Evolutionary conservation across 2,797 vertebrate genomes (phyloP), one percentile per base, ranked within the genome.

Genomic region (Gymnoscopelus microlampas): DNA sequence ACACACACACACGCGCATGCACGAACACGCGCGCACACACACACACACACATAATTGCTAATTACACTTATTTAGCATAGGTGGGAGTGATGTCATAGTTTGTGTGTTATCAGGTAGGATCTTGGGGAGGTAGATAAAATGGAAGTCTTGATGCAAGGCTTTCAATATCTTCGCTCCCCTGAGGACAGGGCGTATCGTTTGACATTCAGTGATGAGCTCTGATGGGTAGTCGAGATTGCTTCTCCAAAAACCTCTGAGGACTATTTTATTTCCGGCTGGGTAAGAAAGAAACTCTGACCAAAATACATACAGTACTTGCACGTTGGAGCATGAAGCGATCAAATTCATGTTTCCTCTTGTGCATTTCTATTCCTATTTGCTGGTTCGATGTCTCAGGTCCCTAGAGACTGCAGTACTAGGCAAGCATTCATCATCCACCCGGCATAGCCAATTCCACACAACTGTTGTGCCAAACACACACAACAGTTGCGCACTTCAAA

Each of bases 11-110:
- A 35, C 35, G 35, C 35, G 32, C 5, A 39, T 19, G 15, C 14
- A 60, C 39, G 3, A 54, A 47, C 55, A 50, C 51, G 55, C 61
- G 35, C 39, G 2, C 7, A 44, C 39, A 32, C 2, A 4, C 3
- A 7, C 35, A 58, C 69, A 69, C n/a, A 53, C 68, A 58, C 73
- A 72, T 82, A 88, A 64, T 76, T 79, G 60, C 63, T 81, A 71
- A 64, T 44, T 32, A 26, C 26, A 7, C 78, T 82, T 68, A 78
- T 74, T 80, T 84, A 80, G 66, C 51, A 78, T 65, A 70, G 71
- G 73, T 76, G 63, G 73, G 65, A 64, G 71, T 66, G 63, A 62
- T 44, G 66, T 50, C 60, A 75, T 66, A 35, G 47, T 76, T 39
- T 68, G 54, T 68, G 64, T 65, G 69, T 55, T 50, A 54, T 73